These are phyloP conservation scores for Bombus terrestris DNA, from an alignment of 1,140 invertebrate species.

Conservation along the genomic window DNA sequence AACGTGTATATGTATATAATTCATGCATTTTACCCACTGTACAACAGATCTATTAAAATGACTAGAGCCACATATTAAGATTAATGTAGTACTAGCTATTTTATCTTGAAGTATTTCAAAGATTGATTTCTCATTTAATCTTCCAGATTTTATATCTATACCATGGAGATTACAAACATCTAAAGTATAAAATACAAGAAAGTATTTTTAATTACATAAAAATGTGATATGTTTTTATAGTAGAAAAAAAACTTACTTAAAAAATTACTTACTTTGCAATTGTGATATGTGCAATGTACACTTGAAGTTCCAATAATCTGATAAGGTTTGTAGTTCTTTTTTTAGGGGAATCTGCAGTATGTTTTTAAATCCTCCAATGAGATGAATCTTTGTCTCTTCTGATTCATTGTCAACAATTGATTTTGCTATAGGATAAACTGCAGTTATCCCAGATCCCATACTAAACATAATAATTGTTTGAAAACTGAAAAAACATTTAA, in stretches of 20 bases:
- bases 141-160: constrained; percentile 66
- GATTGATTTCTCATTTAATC: constrained; percentile 65
- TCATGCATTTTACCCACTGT: constrained; percentile 53
- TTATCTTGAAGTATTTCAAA: constrained; percentile 56
- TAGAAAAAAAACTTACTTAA: not conserved
- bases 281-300: constrained; percentile 82
- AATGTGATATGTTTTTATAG: not conserved
- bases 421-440: constrained; percentile 84
- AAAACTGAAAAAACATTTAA: constrained; percentile 64
- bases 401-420: constrained; percentile 82
- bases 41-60: constrained; percentile 72
- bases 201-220: constrained; percentile 11
- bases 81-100: constrained; percentile 64
- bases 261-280: constrained; percentile 63
- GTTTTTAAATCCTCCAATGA: constrained; percentile 82
- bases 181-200: constrained; percentile 32
- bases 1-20: constrained; percentile 68
- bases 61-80: constrained; percentile 77
- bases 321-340: constrained; percentile 80
- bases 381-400: constrained; percentile 83
- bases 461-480: constrained; percentile 83
- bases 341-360: constrained; percentile 82
- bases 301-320: constrained; percentile 85
- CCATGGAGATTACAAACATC: constrained; percentile 64
- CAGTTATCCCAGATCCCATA: constrained; percentile 86